A percentile compares a stretch with the other conserved stretches of the same genome.
Conservation (phyloP, 1,140 invertebrate species). For the Polypedilum pembai region DNA sequence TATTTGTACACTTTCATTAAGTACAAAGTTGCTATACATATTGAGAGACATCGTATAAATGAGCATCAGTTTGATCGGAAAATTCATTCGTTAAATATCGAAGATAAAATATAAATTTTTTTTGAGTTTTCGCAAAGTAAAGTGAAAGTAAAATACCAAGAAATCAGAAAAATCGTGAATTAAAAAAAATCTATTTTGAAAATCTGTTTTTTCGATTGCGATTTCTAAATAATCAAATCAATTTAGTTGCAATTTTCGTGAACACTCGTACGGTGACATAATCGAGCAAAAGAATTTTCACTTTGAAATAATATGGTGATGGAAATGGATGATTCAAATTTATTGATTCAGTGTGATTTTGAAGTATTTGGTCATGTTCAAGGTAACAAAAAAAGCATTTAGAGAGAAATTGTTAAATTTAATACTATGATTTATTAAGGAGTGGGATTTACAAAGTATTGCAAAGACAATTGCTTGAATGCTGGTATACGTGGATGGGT, state of each 20-base stretch:
- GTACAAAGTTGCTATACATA: background rate
- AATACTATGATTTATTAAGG: conserved; percentile 49
- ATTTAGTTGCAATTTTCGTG: conserved; percentile 5
- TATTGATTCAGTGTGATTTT: conserved; percentile 70
- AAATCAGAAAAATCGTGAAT: background rate
- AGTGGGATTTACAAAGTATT: conserved; percentile 79
- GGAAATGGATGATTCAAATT: conserved; percentile 52
- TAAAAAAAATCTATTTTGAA: conserved; percentile 15
- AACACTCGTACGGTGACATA: background rate
- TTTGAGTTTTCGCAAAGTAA: background rate
- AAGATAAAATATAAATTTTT: background rate
- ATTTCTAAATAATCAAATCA: background rate
- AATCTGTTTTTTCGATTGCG: background rate
- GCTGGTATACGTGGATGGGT: conserved; percentile 79
- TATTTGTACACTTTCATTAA: background rate
- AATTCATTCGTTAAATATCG: conserved; percentile 20
- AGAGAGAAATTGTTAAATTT: conserved; percentile 34
- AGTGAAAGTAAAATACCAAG: conserved; percentile 24
- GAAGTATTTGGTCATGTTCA: conserved; percentile 83
- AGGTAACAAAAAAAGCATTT: conserved; percentile 52
- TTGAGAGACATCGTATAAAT: conserved; percentile 10
- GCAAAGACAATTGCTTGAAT: conserved; percentile 64
- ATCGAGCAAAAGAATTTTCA: background rate
- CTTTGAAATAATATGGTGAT: background rate
- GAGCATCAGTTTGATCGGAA: conserved; percentile 23